A percentile compares a stretch with the other conserved stretches of the same genome.
Conservation (phyloP, 2,113 vertebrate species). For the Engystomops pustulosus region DNA sequence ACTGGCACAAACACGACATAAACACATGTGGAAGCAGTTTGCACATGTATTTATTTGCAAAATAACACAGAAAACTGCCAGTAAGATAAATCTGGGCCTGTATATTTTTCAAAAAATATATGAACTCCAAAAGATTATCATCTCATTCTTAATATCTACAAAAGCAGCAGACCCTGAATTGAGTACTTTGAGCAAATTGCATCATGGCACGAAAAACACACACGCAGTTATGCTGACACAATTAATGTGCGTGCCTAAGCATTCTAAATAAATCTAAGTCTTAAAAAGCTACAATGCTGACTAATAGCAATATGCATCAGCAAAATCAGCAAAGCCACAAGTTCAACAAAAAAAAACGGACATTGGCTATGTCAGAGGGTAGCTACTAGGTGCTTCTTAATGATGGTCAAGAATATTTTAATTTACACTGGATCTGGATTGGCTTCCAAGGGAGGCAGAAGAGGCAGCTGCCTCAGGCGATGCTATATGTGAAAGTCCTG, state of each 20-base stretch:
- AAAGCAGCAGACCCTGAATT: neutral
- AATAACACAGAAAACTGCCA: too few relatives aligned
- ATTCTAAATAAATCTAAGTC: slow-evolving; percentile 17
- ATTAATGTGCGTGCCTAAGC: slow-evolving; percentile 18
- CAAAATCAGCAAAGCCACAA: neutral
- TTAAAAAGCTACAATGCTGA: slow-evolving; percentile 16
- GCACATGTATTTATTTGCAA: too few relatives aligned
- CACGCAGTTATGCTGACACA: slow-evolving; percentile 14
- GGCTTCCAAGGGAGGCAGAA: neutral
- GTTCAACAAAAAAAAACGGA: neutral
- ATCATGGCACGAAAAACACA: neutral
- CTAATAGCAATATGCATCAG: slow-evolving; percentile 27
- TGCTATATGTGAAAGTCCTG: neutral
- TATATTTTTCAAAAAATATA: too few relatives aligned
- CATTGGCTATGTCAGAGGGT: neutral
- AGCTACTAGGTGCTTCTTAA: neutral
- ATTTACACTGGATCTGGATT: neutral
- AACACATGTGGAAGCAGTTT: too few relatives aligned
- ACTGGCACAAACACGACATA: too few relatives aligned
- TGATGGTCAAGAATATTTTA: neutral
- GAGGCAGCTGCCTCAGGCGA: neutral
- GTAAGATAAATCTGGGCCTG: too few relatives aligned
- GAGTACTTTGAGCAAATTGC: neutral
- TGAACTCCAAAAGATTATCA: too few relatives aligned
- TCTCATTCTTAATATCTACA: neutral